A percentile compares a stretch with the other conserved stretches of the same genome.
Evolutionary conservation across 2,113 vertebrate genomes (phyloP).

Genomic region (Calyptomena viridis): DNA sequence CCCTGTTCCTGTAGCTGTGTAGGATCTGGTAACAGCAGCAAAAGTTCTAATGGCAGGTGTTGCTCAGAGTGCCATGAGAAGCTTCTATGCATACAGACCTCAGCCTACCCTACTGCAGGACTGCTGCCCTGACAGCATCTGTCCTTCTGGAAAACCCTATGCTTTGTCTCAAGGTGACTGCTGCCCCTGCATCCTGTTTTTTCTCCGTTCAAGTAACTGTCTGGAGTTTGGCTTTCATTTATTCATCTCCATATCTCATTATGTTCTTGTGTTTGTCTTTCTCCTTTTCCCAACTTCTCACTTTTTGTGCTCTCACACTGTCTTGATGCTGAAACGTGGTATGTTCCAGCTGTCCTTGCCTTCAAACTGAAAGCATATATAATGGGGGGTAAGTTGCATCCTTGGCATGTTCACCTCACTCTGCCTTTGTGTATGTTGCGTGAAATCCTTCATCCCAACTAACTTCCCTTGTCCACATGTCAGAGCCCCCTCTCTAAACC

Average conservation of each 20-base stretch:
- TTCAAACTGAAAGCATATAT: conserved; percentile 78
- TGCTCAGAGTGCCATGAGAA: not conserved
- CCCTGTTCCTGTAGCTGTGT: not conserved
- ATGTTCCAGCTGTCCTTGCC: conserved; percentile 72
- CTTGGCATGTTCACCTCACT: conserved; percentile 15
- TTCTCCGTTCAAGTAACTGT: not conserved
- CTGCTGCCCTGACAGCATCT: not conserved
- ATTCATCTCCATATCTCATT: conserved; percentile 35
- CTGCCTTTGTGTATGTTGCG: not conserved
- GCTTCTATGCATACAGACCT: accelerated
- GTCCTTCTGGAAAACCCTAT: not conserved
- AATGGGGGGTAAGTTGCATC: conserved; percentile 76
- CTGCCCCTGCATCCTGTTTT: not conserved
- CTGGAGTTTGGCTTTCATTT: not conserved
- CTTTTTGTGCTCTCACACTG: conserved; percentile 23
- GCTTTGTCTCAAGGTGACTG: not conserved
- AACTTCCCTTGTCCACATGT: not conserved
- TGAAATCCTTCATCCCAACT: not conserved
- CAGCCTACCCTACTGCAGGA: not conserved
- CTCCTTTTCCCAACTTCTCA: conserved; percentile 17
- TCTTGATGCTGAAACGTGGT: conserved; percentile 57
- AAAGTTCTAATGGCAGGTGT: not conserved
- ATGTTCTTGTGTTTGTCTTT: conserved; percentile 58
- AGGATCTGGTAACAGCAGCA: not conserved
- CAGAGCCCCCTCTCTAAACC: not conserved